phyloP scores from a whole-genome alignment of 2,797 vertebrate genomes.

The Esox masquinongy region DNA sequence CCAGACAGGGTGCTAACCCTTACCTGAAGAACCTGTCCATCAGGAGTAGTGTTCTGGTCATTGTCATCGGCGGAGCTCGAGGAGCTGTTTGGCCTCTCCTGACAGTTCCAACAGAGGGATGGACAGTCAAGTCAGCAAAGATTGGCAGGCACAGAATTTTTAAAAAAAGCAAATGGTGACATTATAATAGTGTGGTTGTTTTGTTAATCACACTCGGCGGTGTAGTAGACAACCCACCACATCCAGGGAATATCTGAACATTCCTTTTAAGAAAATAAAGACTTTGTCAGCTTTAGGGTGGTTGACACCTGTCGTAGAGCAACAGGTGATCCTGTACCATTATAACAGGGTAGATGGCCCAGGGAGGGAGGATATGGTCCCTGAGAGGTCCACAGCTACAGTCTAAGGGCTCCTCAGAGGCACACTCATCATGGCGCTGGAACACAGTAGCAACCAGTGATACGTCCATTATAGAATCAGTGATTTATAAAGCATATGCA shows the following conservation, averaged over 20 bases:
- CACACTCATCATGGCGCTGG: conserved; percentile 89
- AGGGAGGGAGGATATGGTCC: conserved; percentile 90
- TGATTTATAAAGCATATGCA: neutral
- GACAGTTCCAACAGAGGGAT: conserved; percentile 30
- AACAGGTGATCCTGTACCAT: conserved; percentile 73
- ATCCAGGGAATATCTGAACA: neutral
- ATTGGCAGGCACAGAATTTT: neutral
- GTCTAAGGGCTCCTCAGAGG: conserved; percentile 67
- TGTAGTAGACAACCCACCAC: no score
- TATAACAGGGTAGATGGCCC: conserved; percentile 88
- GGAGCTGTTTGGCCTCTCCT: conserved; percentile 82
- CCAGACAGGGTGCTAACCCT: conserved; percentile 59
- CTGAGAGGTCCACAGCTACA: conserved; percentile 85
- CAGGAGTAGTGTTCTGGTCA: conserved; percentile 78
- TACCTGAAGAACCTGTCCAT: conserved; percentile 92
- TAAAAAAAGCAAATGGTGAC: neutral
- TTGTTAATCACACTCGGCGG: no score
- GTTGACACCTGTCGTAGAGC: neutral
- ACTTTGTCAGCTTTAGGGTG: neutral
- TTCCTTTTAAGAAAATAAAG: neutral
- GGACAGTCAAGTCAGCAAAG: neutral
- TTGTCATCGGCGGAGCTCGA: conserved; percentile 67
- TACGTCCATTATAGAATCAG: neutral
- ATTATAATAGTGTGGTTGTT: neutral
- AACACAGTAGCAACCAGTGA: conserved; percentile 30